Evolutionary conservation across 2,888 invertebrate genomes (phyloP), one percentile per base, ranked within the genome.

Genomic region (Eupithecia exiguata): DNA sequence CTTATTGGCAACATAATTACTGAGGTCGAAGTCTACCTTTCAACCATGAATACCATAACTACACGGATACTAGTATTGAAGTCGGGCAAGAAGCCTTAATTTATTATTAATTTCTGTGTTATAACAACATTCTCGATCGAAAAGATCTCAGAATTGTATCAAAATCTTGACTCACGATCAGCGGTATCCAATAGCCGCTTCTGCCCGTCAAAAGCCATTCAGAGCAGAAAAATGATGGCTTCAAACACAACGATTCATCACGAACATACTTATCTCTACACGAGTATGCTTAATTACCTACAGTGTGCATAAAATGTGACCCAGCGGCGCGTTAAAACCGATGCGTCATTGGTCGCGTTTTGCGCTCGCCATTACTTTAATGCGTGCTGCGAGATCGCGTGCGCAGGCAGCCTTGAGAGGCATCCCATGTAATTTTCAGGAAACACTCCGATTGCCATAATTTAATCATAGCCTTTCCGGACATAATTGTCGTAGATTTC

Each of bases 341-440:
- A 92, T 92, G 92, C 90, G 92, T 93, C 93, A 94, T 91, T 92
- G 92, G 91, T 93, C 89, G 89, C 87, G 84, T 90, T 90, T 90
- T 86, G 86, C 86, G 86, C 80, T 85, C 82, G 86, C 84, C 86
- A 91, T 91, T 91, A 91, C 75, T 75, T 72, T 86, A 90, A 92
- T 94, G 92, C 93, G 93, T 94, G 93, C 91, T 84, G 86, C 77
- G 80, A 84, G 89, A 91, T 94, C 91, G 94, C 94, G 94, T 94
- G 94, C 88, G 86, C 78, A 80, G 79, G 87, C 90, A 93, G 88
- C 94, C 94, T 94, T 94, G 93, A 89, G 91, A 92, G 88, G 85
- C 93, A 93, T 94, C 93, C 92, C 91, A 90, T 92, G 90, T 93
- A 92, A 94, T 93, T 93, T 93, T 93, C 93, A 94, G 94, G 94